Percentiles rank a stretch among this genome's conserved stretches.
phyloP scores from a whole-genome alignment of 2,113 vertebrate species.

The Trochalopteron elliotii region DNA sequence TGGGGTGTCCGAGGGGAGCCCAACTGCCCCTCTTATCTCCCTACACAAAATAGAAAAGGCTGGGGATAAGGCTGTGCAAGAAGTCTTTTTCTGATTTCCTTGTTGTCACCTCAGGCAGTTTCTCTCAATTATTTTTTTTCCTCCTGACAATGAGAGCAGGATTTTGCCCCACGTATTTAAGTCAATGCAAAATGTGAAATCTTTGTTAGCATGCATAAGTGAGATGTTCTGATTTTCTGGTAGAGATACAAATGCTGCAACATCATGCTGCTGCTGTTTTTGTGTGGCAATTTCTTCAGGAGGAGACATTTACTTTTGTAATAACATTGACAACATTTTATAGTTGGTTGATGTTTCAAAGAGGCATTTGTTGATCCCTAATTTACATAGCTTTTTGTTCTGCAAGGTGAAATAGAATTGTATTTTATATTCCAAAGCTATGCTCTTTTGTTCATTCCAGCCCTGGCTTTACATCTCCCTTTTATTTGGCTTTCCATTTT shows the following conservation, averaged over 20 bases:
- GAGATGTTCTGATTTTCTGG: background rate
- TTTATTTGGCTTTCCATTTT: slow-evolving; percentile 23
- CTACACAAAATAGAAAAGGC: background rate
- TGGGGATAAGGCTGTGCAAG: background rate
- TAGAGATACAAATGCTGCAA: background rate
- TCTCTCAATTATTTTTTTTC: background rate
- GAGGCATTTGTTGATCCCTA: background rate
- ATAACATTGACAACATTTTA: background rate
- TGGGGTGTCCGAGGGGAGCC: accelerated
- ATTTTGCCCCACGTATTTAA: background rate
- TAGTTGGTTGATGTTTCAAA: background rate
- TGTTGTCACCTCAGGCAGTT: background rate
- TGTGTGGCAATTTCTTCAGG: background rate
- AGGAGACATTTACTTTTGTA: background rate
- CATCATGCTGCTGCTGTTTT: background rate
- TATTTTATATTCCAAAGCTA: slow-evolving; percentile 32
- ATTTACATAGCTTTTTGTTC: slow-evolving; percentile 47
- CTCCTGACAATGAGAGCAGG: background rate
- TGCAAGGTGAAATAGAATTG: background rate
- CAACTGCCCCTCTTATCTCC: background rate
- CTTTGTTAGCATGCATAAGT: background rate
- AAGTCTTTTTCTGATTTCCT: background rate
- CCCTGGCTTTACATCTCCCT: slow-evolving; percentile 22
- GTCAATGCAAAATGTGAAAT: background rate
- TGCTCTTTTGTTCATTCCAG: slow-evolving; percentile 20